These are phyloP conservation scores for Drosophila guanche DNA, from an alignment of 1,140 invertebrate genomes.

Conservation along the genomic window DNA sequence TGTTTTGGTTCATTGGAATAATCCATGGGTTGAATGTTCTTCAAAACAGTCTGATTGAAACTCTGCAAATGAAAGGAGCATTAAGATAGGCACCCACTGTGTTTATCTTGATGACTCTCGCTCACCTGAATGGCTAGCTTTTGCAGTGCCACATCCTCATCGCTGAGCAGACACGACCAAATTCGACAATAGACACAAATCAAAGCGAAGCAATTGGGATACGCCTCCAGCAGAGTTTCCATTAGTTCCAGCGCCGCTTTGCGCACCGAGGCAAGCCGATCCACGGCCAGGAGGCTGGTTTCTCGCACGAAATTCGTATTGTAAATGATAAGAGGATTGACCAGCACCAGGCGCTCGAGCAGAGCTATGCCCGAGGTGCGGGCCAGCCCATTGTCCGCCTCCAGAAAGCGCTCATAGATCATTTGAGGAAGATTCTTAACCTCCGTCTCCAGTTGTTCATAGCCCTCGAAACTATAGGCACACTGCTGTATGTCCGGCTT, in stretches of 20 bases:
- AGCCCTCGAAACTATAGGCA: constrained; percentile 69
- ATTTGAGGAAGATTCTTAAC: constrained; percentile 58
- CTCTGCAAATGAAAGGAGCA: constrained; percentile 43
- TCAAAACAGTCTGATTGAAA: constrained; percentile 58
- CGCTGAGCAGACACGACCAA: constrained; percentile 65
- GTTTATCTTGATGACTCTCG: background rate
- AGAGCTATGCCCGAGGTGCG: constrained; percentile 66
- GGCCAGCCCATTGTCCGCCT: constrained; percentile 57
- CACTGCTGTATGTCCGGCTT: constrained; percentile 53
- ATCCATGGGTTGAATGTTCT: constrained; percentile 70
- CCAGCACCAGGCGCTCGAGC: constrained; percentile 64
- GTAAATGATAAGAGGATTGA: constrained; percentile 75
- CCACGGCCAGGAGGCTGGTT: constrained; percentile 51
- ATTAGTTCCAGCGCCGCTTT: constrained; percentile 62
- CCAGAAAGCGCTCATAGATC: constrained; percentile 64
- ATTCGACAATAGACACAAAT: constrained; percentile 76
- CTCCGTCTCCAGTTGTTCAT: constrained; percentile 54
- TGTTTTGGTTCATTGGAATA: constrained; percentile 69
- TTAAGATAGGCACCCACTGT: too few species aligned
- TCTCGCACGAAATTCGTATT: constrained; percentile 75
- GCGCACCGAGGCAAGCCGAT: constrained; percentile 65
- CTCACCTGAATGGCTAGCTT: constrained; percentile 65
- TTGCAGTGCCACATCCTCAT: constrained; percentile 66
- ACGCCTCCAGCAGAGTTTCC: constrained; percentile 61
- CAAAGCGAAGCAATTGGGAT: constrained; percentile 67